phyloP scores from a whole-genome alignment of 2,888 invertebrate genomes.

The Drosophila maculinotata region DNA sequence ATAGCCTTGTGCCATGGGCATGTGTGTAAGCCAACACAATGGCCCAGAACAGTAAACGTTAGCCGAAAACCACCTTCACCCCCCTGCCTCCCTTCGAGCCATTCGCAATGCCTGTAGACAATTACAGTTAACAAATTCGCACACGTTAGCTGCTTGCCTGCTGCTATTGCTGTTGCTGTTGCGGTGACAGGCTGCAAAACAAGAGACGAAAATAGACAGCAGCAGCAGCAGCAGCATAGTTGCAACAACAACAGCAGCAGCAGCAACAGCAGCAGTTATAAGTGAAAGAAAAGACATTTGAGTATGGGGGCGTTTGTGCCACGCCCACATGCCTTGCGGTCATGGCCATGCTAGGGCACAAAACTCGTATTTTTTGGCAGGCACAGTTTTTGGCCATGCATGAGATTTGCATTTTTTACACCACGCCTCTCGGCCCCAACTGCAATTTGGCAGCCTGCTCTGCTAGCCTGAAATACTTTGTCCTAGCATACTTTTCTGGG shows the following conservation, averaged over 20 bases:
- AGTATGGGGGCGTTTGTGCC: constrained; percentile 24
- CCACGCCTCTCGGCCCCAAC: constrained; percentile 27
- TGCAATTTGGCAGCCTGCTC: constrained; percentile 60
- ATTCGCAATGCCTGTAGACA: constrained; percentile 58
- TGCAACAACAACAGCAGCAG: constrained; percentile 4
- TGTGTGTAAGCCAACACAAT: constrained; percentile 48
- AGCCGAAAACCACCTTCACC: constrained; percentile 7
- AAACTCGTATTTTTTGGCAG: constrained; percentile 65
- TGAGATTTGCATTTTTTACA: constrained; percentile 77
- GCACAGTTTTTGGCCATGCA: constrained; percentile 67
- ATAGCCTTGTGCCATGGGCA: constrained; percentile 14
- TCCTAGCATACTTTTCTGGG: constrained; percentile 75
- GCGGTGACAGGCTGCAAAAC: constrained; percentile 71
- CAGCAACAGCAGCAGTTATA: constrained; percentile 10
- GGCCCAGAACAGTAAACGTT: constrained; percentile 27
- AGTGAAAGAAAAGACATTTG: constrained; percentile 30
- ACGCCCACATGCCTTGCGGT: constrained; percentile 59
- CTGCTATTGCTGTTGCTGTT: constrained; percentile 30
- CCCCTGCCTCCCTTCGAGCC: constrained; percentile 2
- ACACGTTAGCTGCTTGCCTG: constrained; percentile 61
- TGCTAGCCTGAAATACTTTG: constrained; percentile 47
- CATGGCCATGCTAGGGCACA: constrained; percentile 63
- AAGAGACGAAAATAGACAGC: constrained; percentile 68
- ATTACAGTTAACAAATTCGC: constrained; percentile 79
- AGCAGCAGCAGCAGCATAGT: constrained; percentile 19